Base-by-base conservation (phyloP, 2,113 vertebrate genomes). In the Peromyscus leucopus region DNA sequence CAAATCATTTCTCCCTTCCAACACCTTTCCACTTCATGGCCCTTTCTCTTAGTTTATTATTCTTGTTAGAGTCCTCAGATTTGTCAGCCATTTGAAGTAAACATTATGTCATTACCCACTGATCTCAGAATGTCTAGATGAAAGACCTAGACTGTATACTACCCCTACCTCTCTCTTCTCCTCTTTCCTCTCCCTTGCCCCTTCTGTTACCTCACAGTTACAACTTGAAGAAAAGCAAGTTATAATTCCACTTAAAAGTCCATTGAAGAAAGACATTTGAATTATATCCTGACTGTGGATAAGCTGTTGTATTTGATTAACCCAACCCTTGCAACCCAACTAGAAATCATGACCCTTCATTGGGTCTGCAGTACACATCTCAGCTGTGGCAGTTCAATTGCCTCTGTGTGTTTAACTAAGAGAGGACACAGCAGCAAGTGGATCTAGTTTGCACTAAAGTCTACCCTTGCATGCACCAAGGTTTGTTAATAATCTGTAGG, bases 231-330 rank as follows among this genome's bases (percentile, higher is more conserved):
- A 17, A 65, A 67, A 93, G 26, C 51, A 46, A 79, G 28, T 72
- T 96, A 36, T 65, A 95, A 92, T 91, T 93, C 69, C 59, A 91
- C 75, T 83, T 69, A 24, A 80, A 42, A 86, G 74, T 26, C 61
- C 90, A 87, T 48, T 93, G 57, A 51, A 82, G 76, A 74, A 85
- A 91, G 57, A 65, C 17, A 5, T 26, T 36, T 65, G 17, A 16
- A 80, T 39, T 95, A 92, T 91, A 71, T 75, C 59, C 42, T 91
- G 31, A 78, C 10, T 59, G 33, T 65, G 31, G 57, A 39, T n/a
- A 69, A 51, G 42, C 36, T 69, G 0, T 89, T 93, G 51, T 88
- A 28, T 86, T 89, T 84, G 80, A 84, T 9, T 79, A 87, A 39
- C 21, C 59, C 15, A 31, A 85, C 16, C 17, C 80, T 16, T 39